Evolutionary conservation across 2,113 vertebrate genomes (phyloP).

Genomic region (Chascanopsetta lugubris): DNA sequence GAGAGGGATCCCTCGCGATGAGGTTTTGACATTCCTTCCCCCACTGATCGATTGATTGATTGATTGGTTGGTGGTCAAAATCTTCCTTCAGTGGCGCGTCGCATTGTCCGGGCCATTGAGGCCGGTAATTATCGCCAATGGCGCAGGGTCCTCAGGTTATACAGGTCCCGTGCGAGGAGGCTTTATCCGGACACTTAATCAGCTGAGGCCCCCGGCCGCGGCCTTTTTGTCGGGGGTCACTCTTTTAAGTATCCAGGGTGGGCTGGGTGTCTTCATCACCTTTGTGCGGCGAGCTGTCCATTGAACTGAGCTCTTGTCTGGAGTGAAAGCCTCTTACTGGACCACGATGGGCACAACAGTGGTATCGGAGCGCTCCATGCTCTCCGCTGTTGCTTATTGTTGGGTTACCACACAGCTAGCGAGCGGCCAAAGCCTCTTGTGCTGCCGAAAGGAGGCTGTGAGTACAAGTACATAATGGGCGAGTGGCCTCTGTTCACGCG

Average conservation of each 20-base stretch:
- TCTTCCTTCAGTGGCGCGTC: neutral
- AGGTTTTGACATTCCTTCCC: too few species aligned
- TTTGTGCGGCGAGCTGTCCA: slow-evolving; percentile 41
- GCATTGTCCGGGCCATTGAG: neutral
- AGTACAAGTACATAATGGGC: slow-evolving; percentile 35
- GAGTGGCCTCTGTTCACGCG: slow-evolving; percentile 37
- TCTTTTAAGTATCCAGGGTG: slow-evolving; percentile 59
- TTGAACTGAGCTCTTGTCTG: slow-evolving; percentile 43
- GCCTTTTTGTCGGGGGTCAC: slow-evolving; percentile 48
- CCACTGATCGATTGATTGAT: too few species aligned
- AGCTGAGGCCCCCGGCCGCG: slow-evolving; percentile 19
- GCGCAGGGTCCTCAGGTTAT: slow-evolving; percentile 10
- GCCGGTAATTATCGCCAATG: slow-evolving; percentile 20
- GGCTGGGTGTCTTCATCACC: slow-evolving; percentile 69
- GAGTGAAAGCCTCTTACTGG: slow-evolving; percentile 58
- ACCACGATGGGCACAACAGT: slow-evolving; percentile 33
- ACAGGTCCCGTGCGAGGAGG: slow-evolving; percentile 20
- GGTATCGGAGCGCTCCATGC: slow-evolving; percentile 27
- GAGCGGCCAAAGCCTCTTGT: slow-evolving; percentile 56
- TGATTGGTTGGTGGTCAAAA: neutral
- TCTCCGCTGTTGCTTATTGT: slow-evolving; percentile 59
- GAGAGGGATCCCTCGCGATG: too few species aligned
- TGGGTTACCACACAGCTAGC: slow-evolving; percentile 30
- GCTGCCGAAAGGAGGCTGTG: slow-evolving; percentile 32
- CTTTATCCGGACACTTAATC: slow-evolving; percentile 49